These are phyloP conservation scores for Oncopeltus fasciatus DNA, from an alignment of 1,140 invertebrate species.

Conservation along the genomic window DNA sequence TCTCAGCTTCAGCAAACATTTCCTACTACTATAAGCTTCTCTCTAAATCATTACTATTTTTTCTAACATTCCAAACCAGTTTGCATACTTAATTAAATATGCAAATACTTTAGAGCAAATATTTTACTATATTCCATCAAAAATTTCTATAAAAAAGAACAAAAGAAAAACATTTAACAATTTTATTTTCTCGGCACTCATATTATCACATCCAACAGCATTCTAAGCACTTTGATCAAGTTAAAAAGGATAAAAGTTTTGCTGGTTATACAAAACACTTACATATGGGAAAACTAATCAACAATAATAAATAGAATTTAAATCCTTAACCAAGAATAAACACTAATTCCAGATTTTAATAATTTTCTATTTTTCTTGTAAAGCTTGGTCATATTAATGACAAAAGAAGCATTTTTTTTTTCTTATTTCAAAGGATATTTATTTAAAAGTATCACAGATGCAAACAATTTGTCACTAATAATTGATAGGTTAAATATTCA, in stretches of 20 bases:
- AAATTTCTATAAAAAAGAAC: neutral
- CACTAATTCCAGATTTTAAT: neutral
- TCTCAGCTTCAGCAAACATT: neutral
- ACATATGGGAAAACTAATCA: neutral
- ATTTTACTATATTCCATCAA: neutral
- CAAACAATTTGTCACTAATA: too few species aligned
- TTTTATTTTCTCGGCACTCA: slow-evolving; percentile 17
- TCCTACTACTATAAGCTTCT: neutral
- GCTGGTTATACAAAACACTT: slow-evolving; percentile 10
- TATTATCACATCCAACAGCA: slow-evolving; percentile 20
- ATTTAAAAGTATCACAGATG: neutral
- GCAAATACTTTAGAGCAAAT: neutral
- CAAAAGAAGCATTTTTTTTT: neutral
- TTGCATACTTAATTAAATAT: neutral
- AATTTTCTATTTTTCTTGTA: neutral
- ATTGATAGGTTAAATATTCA: too few species aligned
- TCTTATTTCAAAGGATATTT: neutral
- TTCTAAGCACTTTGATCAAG: slow-evolving; percentile 19
- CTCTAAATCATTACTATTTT: neutral
- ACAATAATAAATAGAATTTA: neutral
- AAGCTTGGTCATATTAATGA: neutral
- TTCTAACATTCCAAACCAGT: slow-evolving; percentile 11
- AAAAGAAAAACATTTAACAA: slow-evolving; percentile 8
- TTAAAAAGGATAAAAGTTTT: slow-evolving; percentile 11
- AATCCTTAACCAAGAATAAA: neutral